Evolutionary conservation across 2,888 invertebrate species (phyloP).

Genomic region (Papilio elwesi): DNA sequence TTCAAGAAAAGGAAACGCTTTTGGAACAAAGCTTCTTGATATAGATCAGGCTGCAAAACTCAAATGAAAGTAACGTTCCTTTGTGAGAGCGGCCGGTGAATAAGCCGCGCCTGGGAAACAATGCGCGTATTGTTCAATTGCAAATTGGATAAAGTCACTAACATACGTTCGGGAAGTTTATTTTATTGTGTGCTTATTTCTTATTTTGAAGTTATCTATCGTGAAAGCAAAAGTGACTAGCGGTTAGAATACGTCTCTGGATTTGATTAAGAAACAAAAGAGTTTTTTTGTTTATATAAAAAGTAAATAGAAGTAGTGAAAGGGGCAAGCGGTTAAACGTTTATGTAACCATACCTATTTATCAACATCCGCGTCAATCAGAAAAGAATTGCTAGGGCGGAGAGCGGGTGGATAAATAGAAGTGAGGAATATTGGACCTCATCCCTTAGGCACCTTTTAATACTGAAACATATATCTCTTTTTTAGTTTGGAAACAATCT

Average conservation of each 20-base stretch:
- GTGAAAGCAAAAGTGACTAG: conserved; percentile 32
- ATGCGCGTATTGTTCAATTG: conserved; percentile 77
- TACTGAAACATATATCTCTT: too few species aligned
- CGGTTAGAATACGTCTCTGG: background rate
- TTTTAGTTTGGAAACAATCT: too few species aligned
- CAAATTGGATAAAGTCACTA: conserved; percentile 73
- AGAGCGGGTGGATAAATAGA: too few species aligned
- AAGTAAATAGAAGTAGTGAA: too few species aligned
- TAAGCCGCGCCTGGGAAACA: conserved; percentile 74
- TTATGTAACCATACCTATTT: too few species aligned
- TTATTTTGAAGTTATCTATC: conserved; percentile 31
- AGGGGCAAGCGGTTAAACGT: too few species aligned
- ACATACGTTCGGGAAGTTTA: conserved; percentile 41
- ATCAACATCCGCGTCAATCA: too few species aligned
- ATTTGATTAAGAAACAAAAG: background rate
- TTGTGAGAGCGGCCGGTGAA: conserved; percentile 73
- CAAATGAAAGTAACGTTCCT: conserved; percentile 71
- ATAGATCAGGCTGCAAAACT: conserved; percentile 64
- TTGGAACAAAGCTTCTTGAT: conserved; percentile 64
- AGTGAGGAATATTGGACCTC: too few species aligned
- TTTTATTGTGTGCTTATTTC: conserved; percentile 41
- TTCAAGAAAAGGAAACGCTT: conserved; percentile 44
- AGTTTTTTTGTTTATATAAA: too few species aligned
- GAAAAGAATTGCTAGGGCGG: too few species aligned
- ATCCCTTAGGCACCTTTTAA: too few species aligned